Percentiles rank a stretch among this genome's conserved stretches.
Conservation (phyloP, 2,797 vertebrate genomes). For the Leptodactylus fallax region DNA sequence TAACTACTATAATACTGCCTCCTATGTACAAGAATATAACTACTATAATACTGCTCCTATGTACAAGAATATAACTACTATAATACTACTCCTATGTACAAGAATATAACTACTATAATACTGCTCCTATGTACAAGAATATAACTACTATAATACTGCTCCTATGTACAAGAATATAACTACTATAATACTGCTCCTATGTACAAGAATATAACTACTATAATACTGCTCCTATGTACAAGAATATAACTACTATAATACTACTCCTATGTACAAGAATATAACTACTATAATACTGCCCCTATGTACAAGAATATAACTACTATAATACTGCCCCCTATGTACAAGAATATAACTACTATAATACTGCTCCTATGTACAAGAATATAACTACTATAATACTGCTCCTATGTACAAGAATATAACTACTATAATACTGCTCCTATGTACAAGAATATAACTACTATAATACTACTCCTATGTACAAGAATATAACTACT, state of each 20-base stretch:
- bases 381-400: conserved; percentile 2
- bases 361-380: conserved; percentile 5
- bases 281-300: background rate
- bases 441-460: background rate
- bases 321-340: too few relatives aligned
- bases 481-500: background rate
- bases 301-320: too few relatives aligned
- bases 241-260: background rate
- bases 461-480: background rate
- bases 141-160: background rate
- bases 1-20: conserved; percentile 3
- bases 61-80: background rate
- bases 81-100: background rate
- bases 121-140: background rate
- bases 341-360: too few relatives aligned
- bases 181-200: background rate
- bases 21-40: background rate
- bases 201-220: background rate
- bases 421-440: conserved; percentile 4
- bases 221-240: conserved; percentile 2
- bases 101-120: conserved; percentile 4
- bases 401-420: background rate
- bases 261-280: background rate
- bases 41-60: background rate
- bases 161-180: background rate